A percentile compares a stretch with the other conserved stretches of the same genome.
Evolutionary conservation across 2,888 invertebrate species (phyloP).

Genomic region (Merodon equestris): DNA sequence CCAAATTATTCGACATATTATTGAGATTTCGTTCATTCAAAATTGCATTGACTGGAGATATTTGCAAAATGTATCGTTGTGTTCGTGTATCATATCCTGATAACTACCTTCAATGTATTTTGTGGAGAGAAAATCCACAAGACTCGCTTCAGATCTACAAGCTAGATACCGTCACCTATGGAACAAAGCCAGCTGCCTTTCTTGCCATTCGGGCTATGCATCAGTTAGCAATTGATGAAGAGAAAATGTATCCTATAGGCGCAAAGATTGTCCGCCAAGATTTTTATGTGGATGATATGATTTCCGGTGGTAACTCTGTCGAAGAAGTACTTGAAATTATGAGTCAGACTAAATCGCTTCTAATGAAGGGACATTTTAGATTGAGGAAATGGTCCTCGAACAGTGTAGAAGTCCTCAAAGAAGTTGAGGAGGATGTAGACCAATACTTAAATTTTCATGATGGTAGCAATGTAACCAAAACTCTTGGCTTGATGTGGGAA

Average conservation of each 20-base stretch:
- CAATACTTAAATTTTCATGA: constrained; percentile 59
- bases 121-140: constrained; percentile 40
- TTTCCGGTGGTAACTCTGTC: too few species aligned
- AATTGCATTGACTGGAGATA: constrained; percentile 66
- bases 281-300: constrained; percentile 51
- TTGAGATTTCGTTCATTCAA: constrained; percentile 53
- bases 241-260: too few species aligned
- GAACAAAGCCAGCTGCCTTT: too few species aligned
- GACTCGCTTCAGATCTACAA: constrained; percentile 34
- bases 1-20: constrained; percentile 43
- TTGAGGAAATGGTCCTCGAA: constrained; percentile 9
- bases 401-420: constrained; percentile 11
- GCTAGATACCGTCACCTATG: constrained; percentile 34
- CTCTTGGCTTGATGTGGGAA: constrained; percentile 53
- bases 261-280: too few species aligned
- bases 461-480: constrained; percentile 51
- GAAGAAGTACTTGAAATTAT: too few species aligned
- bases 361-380: constrained; percentile 37
- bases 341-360: too few species aligned
- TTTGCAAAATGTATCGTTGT: too few species aligned
- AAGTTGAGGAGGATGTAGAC: constrained; percentile 43
- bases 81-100: constrained; percentile 46
- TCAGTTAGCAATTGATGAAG: too few species aligned
- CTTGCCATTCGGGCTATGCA: too few species aligned
- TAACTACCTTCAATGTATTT: constrained; percentile 47